Evolutionary conservation across 2,797 vertebrate genomes (phyloP), one percentile per base, ranked within the genome.

Genomic region (Fistularia tabacaria): DNA sequence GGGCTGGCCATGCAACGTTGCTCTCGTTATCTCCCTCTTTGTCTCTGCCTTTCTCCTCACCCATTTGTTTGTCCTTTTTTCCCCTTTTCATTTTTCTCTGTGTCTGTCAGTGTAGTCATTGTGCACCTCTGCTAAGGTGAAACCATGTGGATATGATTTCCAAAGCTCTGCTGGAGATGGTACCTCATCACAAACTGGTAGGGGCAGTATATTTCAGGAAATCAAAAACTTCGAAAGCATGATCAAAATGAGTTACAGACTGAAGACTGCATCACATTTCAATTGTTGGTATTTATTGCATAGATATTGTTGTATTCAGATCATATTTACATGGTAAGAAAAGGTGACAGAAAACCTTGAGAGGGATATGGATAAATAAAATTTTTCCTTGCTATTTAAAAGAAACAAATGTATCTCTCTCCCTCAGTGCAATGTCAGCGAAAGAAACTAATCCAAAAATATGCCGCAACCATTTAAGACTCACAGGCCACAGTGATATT

Each of bases 181-280:
- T 74, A 84, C 80, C 83, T 90, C 82, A 87, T 87, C 84, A 87
- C 76, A 77, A 77, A 74, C 79, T 63, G 74, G 80, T 86, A 73
- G 85, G 77, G 76, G 74, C 82, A 82, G 83, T 79, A 77, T 83
- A 71, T 73, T 74, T 45, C 74, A 82, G 79, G 57, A 69, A 86
- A 89, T 87, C 79, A 84, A 84, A 25, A 85, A 75, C 68, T 57
- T 56, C 57, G 67, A 72, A 46, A 79, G 76, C 71, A 68, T 67
- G 57, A 81, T 67, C 62, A 25, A 86, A 87, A 75, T 47, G 74
- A 77, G 71, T 69, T 62, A 64, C 52, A 77, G 76, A 68, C 64
- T 38, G 53, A 46, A 68, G 76, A 79, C 75, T 42, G 65, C 66
- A 65, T 73, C 82, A 74, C 66, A 70, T 76, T 63, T 70, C 69